Base-by-base conservation (phyloP, 2,888 invertebrate species). In the Rhagium mordax region DNA sequence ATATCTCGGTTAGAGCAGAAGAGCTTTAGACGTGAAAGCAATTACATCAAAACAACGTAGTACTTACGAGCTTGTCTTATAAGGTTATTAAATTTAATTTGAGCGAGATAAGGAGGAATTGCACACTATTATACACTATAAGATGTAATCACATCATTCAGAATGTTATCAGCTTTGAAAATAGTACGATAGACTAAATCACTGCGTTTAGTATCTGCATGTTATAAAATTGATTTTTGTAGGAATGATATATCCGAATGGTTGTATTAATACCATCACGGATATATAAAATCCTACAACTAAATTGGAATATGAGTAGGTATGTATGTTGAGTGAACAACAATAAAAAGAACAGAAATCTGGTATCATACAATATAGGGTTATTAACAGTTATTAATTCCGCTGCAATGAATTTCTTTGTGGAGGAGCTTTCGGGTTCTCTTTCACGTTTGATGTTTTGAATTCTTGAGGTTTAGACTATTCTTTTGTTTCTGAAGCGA, bases 81-180 rank as follows among this genome's bases (percentile, higher is more conserved):
- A 66, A 68, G 57, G 71, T 74, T 72, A 76, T 76, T 76, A 74
- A 66, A 72, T 76, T 74, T 74, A 76, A 76, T 76, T 76, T 72
- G 73, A 24, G 64, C 21, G 61, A 74, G 74, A 74, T 74, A 71
- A 74, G 71, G 62, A 65, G 71, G 71, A 67, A 72, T 67, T 70
- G 70, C 68, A 51, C 60, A 69, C 71, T 71, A 70, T 68, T 65
- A 29, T 5, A 61, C 20, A 61, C 47, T n/a, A 61, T 61, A 47
- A 2, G 18, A 20, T 61, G 47, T n/a, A 18, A 61, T 21, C 21
- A 20, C 20, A 16, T 59, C 13, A n/a, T 55, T 55, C 27, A 27
- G 5, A 21, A 55, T 55, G 24, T 24, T 16, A 33, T 59, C 33
- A 59, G 59, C 59, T 59, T 33, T 33, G 59, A 41, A 41, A n/a